phyloP scores from a whole-genome alignment of 2,888 invertebrate species.

The Leucoma salicis region DNA sequence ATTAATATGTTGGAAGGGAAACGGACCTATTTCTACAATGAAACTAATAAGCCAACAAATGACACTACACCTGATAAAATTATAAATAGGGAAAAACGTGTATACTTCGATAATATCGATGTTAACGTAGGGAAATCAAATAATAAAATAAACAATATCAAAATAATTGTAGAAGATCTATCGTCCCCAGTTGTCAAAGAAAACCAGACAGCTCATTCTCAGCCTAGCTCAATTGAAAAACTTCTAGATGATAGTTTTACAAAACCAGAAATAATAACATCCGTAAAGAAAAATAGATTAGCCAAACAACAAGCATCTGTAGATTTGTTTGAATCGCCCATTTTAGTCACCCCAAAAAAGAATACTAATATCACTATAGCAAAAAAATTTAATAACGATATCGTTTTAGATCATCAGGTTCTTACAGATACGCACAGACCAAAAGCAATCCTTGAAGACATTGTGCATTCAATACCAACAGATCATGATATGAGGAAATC shows the following conservation, averaged over 20 bases:
- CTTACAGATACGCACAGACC: no score
- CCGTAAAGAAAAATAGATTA: conserved; percentile 38
- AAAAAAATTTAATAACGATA: no score
- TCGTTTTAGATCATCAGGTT: no score
- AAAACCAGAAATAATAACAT: conserved; percentile 41
- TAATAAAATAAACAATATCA: conserved; percentile 32
- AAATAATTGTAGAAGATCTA: conserved; percentile 40
- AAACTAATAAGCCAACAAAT: conserved; percentile 11
- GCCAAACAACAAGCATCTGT: conserved; percentile 53
- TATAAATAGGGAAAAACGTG: conserved; percentile 37
- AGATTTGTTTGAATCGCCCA: conserved; percentile 61
- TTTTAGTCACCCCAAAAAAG: conserved; percentile 21
- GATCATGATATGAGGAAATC: no score
- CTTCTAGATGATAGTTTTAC: conserved; percentile 57
- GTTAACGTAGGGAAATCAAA: conserved; percentile 25
- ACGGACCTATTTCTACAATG: conserved; percentile 45
- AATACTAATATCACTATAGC: no score
- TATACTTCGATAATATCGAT: conserved; percentile 51
- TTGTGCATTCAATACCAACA: no score
- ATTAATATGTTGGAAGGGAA: conserved; percentile 42
- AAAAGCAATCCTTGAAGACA: no score
- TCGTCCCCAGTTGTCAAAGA: conserved; percentile 66
- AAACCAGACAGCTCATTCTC: conserved; percentile 35
- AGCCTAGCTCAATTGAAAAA: conserved; percentile 57
- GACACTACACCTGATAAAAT: conserved; percentile 7